phyloP scores from a whole-genome alignment of 2,113 vertebrate species.

The Diadophis punctatus region DNA sequence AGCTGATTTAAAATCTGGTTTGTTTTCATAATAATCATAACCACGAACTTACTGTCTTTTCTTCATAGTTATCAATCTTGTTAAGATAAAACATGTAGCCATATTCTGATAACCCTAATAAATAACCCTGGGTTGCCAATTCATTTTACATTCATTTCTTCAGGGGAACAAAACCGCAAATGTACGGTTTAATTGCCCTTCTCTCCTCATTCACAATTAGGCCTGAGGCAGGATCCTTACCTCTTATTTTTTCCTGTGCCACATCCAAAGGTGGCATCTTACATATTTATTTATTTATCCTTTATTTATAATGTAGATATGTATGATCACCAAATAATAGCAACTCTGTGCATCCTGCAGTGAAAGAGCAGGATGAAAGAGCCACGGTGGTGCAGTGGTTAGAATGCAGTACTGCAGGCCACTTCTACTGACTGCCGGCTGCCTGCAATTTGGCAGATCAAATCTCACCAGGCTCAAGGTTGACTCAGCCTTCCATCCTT shows the following conservation, averaged over 20 bases:
- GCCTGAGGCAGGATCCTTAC: neutral
- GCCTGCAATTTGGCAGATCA: too few relatives aligned
- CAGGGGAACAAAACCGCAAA: neutral
- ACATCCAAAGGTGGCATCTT: neutral
- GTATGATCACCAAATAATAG: neutral
- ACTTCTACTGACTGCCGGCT: too few relatives aligned
- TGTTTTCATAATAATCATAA: neutral
- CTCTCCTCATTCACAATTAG: neutral
- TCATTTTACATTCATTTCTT: neutral
- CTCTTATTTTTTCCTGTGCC: neutral
- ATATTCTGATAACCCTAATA: neutral
- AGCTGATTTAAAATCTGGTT: neutral
- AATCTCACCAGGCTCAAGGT: too few relatives aligned
- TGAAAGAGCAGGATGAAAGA: too few relatives aligned
- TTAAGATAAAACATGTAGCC: neutral
- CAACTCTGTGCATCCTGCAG: neutral
- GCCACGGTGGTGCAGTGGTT: too few relatives aligned
- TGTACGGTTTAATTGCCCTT: neutral
- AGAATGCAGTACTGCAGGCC: too few relatives aligned
- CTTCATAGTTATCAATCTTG: neutral
- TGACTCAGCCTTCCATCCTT: too few relatives aligned
- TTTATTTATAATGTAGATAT: neutral
- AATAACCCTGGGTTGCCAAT: neutral
- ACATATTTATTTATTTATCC: neutral
- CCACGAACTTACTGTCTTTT: neutral